Evolutionary conservation across 2,797 vertebrate species (phyloP).

Genomic region (Amazona finschi): DNA sequence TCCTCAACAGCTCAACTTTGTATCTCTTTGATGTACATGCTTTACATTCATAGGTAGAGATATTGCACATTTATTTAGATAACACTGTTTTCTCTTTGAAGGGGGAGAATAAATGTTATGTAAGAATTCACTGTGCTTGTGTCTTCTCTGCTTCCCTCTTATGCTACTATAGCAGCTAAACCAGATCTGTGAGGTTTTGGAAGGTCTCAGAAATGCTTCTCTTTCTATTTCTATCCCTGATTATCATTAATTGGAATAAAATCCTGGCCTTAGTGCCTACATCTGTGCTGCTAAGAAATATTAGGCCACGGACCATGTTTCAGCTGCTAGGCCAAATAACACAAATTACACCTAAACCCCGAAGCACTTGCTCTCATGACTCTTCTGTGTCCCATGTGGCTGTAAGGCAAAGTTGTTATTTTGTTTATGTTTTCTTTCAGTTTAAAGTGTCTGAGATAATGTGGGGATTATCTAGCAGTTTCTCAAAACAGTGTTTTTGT

Average conservation of each 20-base stretch:
- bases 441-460: not conserved
- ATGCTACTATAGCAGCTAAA: not conserved
- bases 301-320: not conserved
- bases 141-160: not conserved
- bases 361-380: not conserved
- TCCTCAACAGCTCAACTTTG: not conserved
- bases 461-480: not conserved
- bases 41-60: not conserved
- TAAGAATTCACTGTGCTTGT: not conserved
- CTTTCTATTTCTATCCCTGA: not conserved
- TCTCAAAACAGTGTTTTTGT: not conserved
- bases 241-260: not conserved
- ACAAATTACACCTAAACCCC: not conserved
- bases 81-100: not conserved
- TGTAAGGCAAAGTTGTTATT: not conserved
- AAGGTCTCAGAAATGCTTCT: not conserved
- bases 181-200: not conserved
- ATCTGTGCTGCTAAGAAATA: not conserved
- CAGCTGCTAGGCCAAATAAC: not conserved
- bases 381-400: rapidly evolving
- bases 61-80: not conserved
- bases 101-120: not conserved
- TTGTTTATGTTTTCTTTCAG: not conserved
- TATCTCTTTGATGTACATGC: rapidly evolving
- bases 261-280: not conserved